Base-by-base conservation (phyloP, 2,113 vertebrate species). In the Lepisosteus osseus region DNA sequence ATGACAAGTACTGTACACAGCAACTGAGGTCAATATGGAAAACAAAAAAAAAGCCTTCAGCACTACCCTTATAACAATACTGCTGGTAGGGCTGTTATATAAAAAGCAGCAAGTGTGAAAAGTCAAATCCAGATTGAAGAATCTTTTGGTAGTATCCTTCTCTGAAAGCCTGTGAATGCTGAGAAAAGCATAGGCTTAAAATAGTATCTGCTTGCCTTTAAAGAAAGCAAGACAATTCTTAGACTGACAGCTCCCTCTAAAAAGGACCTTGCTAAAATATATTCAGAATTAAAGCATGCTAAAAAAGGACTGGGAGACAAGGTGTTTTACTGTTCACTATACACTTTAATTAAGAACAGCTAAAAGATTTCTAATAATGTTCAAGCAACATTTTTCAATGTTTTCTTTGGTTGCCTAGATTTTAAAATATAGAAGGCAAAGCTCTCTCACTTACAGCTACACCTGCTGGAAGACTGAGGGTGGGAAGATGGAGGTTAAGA, bases 341-440 rank as follows among this genome's bases (percentile, higher is more conserved):
- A 45, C 2, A 42, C 43, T 68, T 62, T 73, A 73, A 73, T 73
- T 73, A 68, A 13, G 29, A 29, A 40, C 17, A 29, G 57, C 44
- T 54, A 45, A 43, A 45, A 73, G 65, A 44, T 55, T 68, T 68
- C 62, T 6, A 7, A 1, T 61, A 44, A 63, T 56, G 40, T 63
- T 63, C 44, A 68, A 41, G 55, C 9, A 51, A 45, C 11, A 43
- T 54, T 54, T 54, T n/a, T 51, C 47, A 5, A 6, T 51, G 5
- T 61, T 67, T 40, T 17, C 54, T 44, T 65, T 56, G 0, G 9
- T 65, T 6, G 5, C 13, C n/a, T 42, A 7, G 15, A 44, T 4
- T 14, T 65, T 44, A 2, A 17, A 65, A 43, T 12, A 15, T n/a
- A 59, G 55, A 56, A 29, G 29, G 29, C 15, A 55, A 4, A 14